Conservation (phyloP, 1,140 invertebrate species). For the Drosophila hydei region DNA sequence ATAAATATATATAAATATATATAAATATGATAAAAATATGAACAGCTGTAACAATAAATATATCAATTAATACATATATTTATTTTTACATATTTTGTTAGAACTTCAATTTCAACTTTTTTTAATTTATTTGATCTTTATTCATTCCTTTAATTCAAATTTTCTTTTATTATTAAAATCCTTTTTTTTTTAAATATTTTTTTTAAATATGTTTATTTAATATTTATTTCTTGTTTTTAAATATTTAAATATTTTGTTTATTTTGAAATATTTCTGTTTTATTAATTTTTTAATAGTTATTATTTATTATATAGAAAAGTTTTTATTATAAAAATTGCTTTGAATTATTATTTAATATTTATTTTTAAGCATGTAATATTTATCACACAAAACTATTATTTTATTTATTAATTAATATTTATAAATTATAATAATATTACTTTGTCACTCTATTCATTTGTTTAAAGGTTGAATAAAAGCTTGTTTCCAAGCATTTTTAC, state of each 20-base stretch:
- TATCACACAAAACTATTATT: neutral
- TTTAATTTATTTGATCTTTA: too few species aligned
- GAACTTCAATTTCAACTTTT: neutral
- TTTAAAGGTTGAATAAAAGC: constrained; percentile 13
- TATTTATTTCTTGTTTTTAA: too few species aligned
- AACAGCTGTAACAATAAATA: neutral
- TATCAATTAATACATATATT: neutral
- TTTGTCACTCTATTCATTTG: neutral
- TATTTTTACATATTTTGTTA: neutral
- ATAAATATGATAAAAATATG: neutral
- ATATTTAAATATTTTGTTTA: too few species aligned
- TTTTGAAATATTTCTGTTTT: too few species aligned
- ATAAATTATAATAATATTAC: too few species aligned
- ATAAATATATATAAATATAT: neutral
- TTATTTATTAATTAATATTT: neutral
- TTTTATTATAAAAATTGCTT: too few species aligned
- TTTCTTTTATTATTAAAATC: neutral
- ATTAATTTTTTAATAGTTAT: too few species aligned
- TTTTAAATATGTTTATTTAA: too few species aligned
- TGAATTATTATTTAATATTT: neutral
- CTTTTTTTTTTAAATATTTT: too few species aligned
- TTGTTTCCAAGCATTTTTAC: neutral
- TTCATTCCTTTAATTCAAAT: too few species aligned
- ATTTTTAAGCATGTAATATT: neutral
- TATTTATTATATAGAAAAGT: too few species aligned